Evolutionary conservation across 2,113 vertebrate species (phyloP).

Genomic region (Tringa solitaria): DNA sequence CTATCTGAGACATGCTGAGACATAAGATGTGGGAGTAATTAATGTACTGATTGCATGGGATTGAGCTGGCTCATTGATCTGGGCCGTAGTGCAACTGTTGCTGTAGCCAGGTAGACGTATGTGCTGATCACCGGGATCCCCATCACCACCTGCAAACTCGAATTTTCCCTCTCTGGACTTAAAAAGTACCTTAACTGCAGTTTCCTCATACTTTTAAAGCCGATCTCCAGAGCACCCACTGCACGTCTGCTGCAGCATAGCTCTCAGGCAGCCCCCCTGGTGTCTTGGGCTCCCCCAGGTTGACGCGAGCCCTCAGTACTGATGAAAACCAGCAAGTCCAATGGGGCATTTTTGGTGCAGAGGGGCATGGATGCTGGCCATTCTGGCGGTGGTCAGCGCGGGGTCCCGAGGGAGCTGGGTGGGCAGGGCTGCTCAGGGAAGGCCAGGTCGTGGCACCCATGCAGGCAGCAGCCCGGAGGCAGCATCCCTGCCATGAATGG

Average conservation of each 20-base stretch:
- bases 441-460: too few species aligned
- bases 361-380: accelerated
- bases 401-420: not conserved
- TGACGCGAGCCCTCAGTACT: not conserved
- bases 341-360: not conserved
- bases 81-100: not conserved
- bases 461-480: not conserved
- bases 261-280: accelerated
- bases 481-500: not conserved
- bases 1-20: not conserved
- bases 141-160: not conserved
- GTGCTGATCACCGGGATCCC: not conserved
- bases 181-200: not conserved
- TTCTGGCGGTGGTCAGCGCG: accelerated
- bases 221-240: not conserved
- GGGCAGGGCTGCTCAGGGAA: not conserved
- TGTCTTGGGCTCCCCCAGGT: not conserved
- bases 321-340: not conserved
- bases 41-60: not conserved
- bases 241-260: not conserved
- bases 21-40: not conserved
- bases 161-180: not conserved
- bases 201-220: not conserved
- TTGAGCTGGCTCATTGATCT: not conserved
- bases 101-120: not conserved